phyloP scores from a whole-genome alignment of 2,797 vertebrate species.

The Kryptopterus vitreolus region DNA sequence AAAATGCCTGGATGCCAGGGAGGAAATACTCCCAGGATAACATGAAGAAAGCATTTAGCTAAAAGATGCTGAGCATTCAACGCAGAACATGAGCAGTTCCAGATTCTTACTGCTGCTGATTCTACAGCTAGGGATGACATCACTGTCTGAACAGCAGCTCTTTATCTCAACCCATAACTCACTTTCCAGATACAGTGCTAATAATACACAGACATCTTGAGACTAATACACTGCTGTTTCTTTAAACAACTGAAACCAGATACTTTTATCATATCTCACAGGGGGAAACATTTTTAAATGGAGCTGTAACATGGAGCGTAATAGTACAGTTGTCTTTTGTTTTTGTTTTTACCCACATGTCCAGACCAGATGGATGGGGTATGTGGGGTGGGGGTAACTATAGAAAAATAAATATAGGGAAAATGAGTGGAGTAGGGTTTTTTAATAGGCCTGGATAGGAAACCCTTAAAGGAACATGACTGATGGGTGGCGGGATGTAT shows the following conservation, averaged over 20 bases:
- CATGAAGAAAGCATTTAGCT: not conserved
- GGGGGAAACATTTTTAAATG: no score
- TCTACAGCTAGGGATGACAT: constrained; percentile 25
- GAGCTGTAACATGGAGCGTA: not conserved
- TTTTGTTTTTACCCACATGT: no score
- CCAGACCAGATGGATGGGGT: not conserved
- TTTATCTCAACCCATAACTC: constrained; percentile 25
- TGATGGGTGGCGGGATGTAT: not conserved
- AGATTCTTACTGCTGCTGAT: no score
- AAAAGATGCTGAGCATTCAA: not conserved
- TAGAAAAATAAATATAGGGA: constrained; percentile 20
- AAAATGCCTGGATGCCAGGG: not conserved
- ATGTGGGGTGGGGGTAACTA: not conserved
- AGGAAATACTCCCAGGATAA: not conserved
- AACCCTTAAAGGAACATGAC: constrained; percentile 1
- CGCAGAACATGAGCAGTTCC: not conserved
- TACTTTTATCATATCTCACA: not conserved
- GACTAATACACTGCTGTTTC: not conserved
- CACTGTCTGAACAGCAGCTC: constrained; percentile 18
- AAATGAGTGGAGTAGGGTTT: constrained; percentile 2
- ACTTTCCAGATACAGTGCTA: constrained; percentile 10
- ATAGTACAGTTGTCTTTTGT: no score
- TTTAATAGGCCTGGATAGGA: not conserved
- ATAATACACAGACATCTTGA: constrained; percentile 15
- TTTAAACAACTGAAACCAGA: constrained; percentile 22